Evolutionary conservation across 1,140 invertebrate species (phyloP).

Genomic region (Rhizoglyphus robini): DNA sequence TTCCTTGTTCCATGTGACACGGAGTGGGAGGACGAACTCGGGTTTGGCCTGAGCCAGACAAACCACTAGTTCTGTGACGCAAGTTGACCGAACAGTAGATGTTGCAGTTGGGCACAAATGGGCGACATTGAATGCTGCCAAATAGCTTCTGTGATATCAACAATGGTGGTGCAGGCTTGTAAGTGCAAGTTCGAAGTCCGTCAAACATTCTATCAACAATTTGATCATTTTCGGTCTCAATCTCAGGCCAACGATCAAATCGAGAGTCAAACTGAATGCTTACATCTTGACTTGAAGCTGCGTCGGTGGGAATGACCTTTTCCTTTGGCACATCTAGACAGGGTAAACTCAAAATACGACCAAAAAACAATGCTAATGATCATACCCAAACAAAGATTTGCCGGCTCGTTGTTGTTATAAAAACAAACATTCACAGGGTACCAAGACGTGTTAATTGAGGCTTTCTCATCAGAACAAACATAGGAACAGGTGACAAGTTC

Average conservation of each 20-base stretch:
- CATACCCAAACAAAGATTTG: slow-evolving; percentile 22
- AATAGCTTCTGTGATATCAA: slow-evolving; percentile 23
- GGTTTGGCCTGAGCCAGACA: neutral
- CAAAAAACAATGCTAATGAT: neutral
- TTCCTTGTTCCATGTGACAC: slow-evolving; percentile 24
- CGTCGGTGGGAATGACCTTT: neutral
- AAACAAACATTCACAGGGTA: slow-evolving; percentile 28
- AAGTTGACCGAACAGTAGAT: slow-evolving; percentile 25
- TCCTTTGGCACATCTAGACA: neutral
- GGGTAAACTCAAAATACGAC: neutral
- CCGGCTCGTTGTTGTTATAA: slow-evolving; percentile 1
- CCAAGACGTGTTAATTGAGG: neutral
- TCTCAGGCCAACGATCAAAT: slow-evolving; percentile 24
- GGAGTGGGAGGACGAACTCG: slow-evolving; percentile 18
- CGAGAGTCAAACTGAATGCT: slow-evolving; percentile 25
- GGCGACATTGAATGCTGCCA: slow-evolving; percentile 25
- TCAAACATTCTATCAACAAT: neutral
- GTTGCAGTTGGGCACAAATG: slow-evolving; percentile 19
- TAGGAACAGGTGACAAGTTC: slow-evolving; percentile 25
- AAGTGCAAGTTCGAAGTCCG: slow-evolving; percentile 23
- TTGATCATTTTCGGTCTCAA: slow-evolving; percentile 4
- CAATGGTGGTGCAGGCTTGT: slow-evolving; percentile 22
- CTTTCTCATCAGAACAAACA: slow-evolving; percentile 19
- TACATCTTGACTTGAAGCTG: slow-evolving; percentile 14
- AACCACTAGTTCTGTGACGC: slow-evolving; percentile 1